A percentile compares a stretch with the other conserved stretches of the same genome.
Evolutionary conservation across 2,113 vertebrate genomes (phyloP).

Genomic region (Urocynchramus pylzowi): DNA sequence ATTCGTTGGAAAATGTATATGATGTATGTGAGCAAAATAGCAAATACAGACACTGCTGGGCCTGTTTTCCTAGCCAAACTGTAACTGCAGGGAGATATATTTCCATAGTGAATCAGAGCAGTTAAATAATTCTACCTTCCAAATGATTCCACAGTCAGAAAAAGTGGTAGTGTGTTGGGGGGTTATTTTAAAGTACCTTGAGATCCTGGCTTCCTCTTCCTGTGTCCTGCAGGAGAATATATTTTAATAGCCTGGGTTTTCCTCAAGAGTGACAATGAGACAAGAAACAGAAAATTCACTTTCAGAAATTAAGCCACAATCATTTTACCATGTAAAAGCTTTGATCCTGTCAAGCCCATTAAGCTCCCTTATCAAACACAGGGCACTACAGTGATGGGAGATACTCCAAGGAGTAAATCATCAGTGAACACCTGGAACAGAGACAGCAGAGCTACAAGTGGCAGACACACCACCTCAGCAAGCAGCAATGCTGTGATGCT

Average conservation of each 20-base stretch:
- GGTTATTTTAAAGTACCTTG: not conserved
- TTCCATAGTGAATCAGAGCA: not conserved
- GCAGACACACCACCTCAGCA: not conserved
- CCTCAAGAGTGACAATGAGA: not conserved
- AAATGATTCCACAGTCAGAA: not conserved
- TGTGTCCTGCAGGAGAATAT: not conserved
- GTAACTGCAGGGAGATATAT: not conserved
- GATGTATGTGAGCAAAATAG: not conserved
- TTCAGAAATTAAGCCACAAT: slow-evolving; percentile 41
- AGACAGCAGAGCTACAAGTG: not conserved
- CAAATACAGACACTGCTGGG: not conserved
- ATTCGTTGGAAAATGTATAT: not conserved
- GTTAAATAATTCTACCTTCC: not conserved
- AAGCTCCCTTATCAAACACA: slow-evolving; percentile 27
- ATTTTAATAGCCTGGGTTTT: not conserved
- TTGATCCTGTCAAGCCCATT: slow-evolving; percentile 50
- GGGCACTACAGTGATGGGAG: not conserved
- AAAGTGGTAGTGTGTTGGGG: not conserved
- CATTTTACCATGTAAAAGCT: slow-evolving; percentile 17
- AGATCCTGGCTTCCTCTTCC: not conserved
- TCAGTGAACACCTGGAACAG: slow-evolving; percentile 63
- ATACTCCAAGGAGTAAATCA: not conserved
- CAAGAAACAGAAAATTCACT: slow-evolving; percentile 21
- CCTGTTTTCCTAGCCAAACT: not conserved
- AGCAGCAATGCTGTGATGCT: not conserved